A percentile compares a stretch with the other conserved stretches of the same genome.
phyloP scores from a whole-genome alignment of 2,797 vertebrate genomes.

The Centropyge bicolor region DNA sequence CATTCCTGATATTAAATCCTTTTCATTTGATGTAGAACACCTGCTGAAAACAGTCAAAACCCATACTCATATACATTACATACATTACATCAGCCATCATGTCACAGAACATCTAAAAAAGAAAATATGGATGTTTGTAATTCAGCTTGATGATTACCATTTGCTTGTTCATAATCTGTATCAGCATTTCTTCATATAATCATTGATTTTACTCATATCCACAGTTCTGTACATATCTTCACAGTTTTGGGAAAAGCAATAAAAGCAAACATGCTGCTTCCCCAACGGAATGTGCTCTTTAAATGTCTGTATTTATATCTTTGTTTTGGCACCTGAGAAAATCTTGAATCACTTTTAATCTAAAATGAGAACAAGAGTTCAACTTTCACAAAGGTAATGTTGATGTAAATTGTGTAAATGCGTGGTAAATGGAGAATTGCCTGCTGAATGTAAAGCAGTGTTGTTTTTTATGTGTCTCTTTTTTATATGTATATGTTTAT shows the following conservation, averaged over 20 bases:
- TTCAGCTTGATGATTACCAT: background rate
- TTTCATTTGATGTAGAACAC: no score
- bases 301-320: conserved; percentile 74
- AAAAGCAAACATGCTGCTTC: conserved; percentile 25
- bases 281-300: conserved; percentile 88
- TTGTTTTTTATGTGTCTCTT: conserved; percentile 74
- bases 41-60: no score
- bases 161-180: background rate
- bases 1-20: no score
- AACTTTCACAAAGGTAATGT: conserved; percentile 57
- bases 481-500: conserved; percentile 82
- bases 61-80: no score
- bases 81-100: no score
- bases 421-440: conserved; percentile 33
- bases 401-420: conserved; percentile 68
- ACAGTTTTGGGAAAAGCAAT: conserved; percentile 39
- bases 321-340: conserved; percentile 86
- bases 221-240: conserved; percentile 15
- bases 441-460: conserved; percentile 79
- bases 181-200: background rate
- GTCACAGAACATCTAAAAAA: background rate
- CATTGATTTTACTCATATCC: background rate
- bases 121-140: background rate
- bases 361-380: conserved; percentile 47
- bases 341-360: conserved; percentile 70